Conservation (phyloP, 2,113 vertebrate species). For the Gadus chalcogrammus region DNA sequence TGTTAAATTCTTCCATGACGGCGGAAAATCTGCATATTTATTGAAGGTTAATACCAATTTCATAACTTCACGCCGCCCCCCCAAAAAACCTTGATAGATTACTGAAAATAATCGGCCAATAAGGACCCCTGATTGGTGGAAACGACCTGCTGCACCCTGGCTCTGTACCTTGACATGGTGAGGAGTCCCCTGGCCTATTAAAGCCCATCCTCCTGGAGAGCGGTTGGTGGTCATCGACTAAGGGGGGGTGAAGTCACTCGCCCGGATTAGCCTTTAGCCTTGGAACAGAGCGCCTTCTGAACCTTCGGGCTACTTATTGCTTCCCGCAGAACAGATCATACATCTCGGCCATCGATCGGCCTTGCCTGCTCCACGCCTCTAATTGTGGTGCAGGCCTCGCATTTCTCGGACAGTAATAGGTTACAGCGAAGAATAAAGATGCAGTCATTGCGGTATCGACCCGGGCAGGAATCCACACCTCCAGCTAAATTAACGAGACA, state of each 20-base stretch:
- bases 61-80: no score
- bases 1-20: no score
- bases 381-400: slow-evolving; percentile 68
- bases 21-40: no score
- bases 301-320: slow-evolving; percentile 66
- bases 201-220: no score
- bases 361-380: slow-evolving; percentile 64
- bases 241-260: slow-evolving; percentile 36
- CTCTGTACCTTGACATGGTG: no score
- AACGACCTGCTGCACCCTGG: no score
- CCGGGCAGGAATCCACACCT: slow-evolving; percentile 70
- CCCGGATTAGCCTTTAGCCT: slow-evolving; percentile 69
- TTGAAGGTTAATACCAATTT: no score
- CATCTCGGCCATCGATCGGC: slow-evolving; percentile 69
- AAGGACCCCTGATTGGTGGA: no score
- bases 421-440: slow-evolving; percentile 78
- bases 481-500: slow-evolving; percentile 76
- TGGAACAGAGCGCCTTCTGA: slow-evolving; percentile 48
- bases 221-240: slow-evolving; percentile 14
- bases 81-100: no score
- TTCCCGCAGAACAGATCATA: slow-evolving; percentile 66
- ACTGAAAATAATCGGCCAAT: no score
- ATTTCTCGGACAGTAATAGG: slow-evolving; percentile 75
- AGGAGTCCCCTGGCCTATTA: no score
- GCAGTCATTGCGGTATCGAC: slow-evolving; percentile 72